Base-by-base conservation (phyloP, 2,888 invertebrate species). In the Mechanitis messenoides region DNA sequence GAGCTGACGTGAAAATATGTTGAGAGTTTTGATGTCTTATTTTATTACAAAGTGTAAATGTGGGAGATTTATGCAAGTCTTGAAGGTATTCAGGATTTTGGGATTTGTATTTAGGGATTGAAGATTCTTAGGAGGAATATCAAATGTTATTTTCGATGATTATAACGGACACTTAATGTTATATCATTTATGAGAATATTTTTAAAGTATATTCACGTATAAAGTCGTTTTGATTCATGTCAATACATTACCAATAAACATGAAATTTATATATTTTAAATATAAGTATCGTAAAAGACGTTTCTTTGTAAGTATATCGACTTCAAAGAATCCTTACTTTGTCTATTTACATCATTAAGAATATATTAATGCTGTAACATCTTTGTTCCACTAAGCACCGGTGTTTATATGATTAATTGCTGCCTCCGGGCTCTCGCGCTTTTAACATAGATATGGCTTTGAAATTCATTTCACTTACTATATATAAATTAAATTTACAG, bases 321-420 rank as follows among this genome's bases (percentile, higher is more conserved):
- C 59, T 56, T 59, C 58, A 58, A 63, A 61, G 56, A 54, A 59
- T 62, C 62, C 58, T 42, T 9, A 28, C 46, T 33, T 45, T 47
- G 56, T 59, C 47, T 60, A 60, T 65, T 59, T 59, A 54, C 60
- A 55, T 56, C 63, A 65, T 65, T 65, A 65, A 31, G 46, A 31
- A 61, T 57, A 65, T 63, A 69, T 66, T 64, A 69, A 69, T 69
- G 64, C 60, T 54, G 38, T 54, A 54, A 54, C 57, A 56, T 63
- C 59, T 72, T 65, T 31, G 53, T 62, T 42, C 28, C 12, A 60
- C 56, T 57, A 57, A 56, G 47, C 56, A 54, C 57, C 64, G 59
- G 53, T 56, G 63, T 58, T 57, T 47, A 54, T 33, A 62, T 68
- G 68, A 68, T 67, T 54, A 57, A 68, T 65, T 60, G 47, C 55